Evolutionary conservation across 2,888 invertebrate species (phyloP).

Genomic region (Hypomecis atomaria): DNA sequence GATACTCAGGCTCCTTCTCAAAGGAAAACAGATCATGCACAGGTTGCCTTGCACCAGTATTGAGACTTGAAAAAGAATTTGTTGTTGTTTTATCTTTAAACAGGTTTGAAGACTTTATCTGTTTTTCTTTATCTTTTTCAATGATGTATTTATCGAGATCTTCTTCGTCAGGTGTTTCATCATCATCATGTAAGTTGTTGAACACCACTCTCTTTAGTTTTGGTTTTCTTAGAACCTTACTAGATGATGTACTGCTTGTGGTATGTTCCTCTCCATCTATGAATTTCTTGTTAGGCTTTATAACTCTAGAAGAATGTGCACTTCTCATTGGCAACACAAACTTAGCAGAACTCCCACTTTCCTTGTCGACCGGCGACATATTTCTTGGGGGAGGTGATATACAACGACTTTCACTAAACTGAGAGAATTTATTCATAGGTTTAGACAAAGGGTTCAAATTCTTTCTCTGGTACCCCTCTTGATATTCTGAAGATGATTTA

Average conservation of each 20-base stretch:
- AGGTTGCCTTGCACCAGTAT: conserved; percentile 61
- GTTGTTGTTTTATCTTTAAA: conserved; percentile 75
- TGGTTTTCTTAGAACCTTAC: conserved; percentile 80
- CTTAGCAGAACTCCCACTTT: conserved; percentile 73
- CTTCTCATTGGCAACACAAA: conserved; percentile 93
- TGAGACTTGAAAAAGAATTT: conserved; percentile 72
- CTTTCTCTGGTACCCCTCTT: conserved; percentile 77
- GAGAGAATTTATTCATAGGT: conserved; percentile 78
- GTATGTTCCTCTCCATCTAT: conserved; percentile 87
- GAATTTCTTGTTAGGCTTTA: conserved; percentile 94
- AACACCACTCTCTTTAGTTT: conserved; percentile 78
- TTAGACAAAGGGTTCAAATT: conserved; percentile 79
- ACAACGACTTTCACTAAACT: conserved; percentile 75
- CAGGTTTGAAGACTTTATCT: conserved; percentile 65
- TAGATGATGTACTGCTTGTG: conserved; percentile 59
- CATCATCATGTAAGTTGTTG: conserved; percentile 73
- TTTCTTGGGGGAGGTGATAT: conserved; percentile 78
- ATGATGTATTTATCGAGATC: conserved; percentile 60
- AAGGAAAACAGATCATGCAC: conserved; percentile 71
- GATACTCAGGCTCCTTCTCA: conserved; percentile 72
- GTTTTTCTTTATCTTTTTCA: conserved; percentile 68
- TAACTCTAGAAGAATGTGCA: conserved; percentile 93
- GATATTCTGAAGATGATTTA: conserved; percentile 81
- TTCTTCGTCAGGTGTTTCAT: conserved; percentile 63
- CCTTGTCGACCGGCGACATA: conserved; percentile 71